Evolutionary conservation across 2,113 vertebrate species (phyloP).

Genomic region (Caracal caracal): DNA sequence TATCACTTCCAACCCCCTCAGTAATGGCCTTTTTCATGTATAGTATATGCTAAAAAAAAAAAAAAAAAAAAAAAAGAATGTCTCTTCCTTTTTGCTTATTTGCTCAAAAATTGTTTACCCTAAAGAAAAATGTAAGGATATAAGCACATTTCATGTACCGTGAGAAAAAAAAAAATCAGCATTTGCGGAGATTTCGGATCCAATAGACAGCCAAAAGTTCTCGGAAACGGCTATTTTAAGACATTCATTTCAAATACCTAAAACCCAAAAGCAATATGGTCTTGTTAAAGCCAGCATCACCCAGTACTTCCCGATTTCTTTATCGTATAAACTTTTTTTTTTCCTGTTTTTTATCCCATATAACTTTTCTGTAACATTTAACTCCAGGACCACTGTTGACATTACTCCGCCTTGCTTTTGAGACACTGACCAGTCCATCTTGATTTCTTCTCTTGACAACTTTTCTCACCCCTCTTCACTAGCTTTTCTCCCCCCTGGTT

Average conservation of each 20-base stretch:
- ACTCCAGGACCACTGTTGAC: not conserved
- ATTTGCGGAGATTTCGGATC: constrained; percentile 39
- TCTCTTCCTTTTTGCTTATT: constrained; percentile 70
- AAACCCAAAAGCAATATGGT: not conserved
- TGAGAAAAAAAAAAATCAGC: not conserved
- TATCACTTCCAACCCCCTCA: constrained; percentile 76
- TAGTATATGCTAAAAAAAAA: not conserved
- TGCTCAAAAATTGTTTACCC: constrained; percentile 71
- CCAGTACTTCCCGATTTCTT: not conserved
- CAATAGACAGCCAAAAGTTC: not conserved
- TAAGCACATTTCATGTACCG: constrained; percentile 38
- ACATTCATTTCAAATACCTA: not conserved
- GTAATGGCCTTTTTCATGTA: constrained; percentile 63
- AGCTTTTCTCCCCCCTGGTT: not conserved
- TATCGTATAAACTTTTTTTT: not conserved
- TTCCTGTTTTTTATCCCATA: not conserved
- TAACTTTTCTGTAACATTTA: not conserved
- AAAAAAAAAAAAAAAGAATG: not conserved
- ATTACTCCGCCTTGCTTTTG: not conserved
- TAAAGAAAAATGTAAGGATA: constrained; percentile 73
- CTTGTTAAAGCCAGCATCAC: not conserved
- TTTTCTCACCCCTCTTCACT: not conserved
- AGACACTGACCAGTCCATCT: not conserved
- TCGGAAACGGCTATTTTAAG: constrained; percentile 40
- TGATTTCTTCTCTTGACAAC: not conserved